These are phyloP conservation scores for Castor canadensis DNA, from an alignment of 2,113 vertebrate genomes.

Conservation along the genomic window DNA sequence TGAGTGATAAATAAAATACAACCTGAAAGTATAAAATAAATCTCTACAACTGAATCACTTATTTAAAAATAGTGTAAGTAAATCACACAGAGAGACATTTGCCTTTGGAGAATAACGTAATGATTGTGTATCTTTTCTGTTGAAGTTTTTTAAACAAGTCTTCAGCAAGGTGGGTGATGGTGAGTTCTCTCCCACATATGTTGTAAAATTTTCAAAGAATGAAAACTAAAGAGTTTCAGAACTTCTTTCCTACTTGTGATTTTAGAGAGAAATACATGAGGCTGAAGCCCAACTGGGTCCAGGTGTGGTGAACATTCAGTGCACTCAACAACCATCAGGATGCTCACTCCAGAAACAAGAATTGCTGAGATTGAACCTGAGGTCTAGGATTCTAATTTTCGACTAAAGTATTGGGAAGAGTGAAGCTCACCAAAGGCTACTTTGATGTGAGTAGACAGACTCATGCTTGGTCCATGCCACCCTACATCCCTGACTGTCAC, in stretches of 20 bases:
- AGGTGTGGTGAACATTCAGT: no score
- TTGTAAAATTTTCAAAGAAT: not conserved
- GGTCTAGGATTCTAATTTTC: not conserved
- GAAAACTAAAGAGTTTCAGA: not conserved
- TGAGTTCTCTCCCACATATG: not conserved
- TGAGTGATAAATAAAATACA: slow-evolving; percentile 49
- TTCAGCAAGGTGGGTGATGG: not conserved
- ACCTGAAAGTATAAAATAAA: not conserved
- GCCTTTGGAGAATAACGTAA: not conserved
- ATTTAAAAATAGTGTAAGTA: not conserved
- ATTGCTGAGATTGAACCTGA: not conserved
- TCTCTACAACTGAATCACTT: not conserved
- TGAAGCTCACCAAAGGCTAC: not conserved
- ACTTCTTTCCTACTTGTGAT: not conserved
- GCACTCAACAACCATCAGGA: no score
- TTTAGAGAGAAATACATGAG: not conserved
- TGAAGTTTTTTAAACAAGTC: not conserved
- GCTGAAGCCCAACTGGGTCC: no score
- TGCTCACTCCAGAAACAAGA: not conserved
- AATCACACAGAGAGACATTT: not conserved
- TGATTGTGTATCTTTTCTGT: not conserved
- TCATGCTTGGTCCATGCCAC: not conserved
- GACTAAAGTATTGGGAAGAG: not conserved
- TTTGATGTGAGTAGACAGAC: no score
- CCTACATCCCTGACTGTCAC: no score